Conservation (phyloP, 2,113 vertebrate species). For the Steatornis caripensis region DNA sequence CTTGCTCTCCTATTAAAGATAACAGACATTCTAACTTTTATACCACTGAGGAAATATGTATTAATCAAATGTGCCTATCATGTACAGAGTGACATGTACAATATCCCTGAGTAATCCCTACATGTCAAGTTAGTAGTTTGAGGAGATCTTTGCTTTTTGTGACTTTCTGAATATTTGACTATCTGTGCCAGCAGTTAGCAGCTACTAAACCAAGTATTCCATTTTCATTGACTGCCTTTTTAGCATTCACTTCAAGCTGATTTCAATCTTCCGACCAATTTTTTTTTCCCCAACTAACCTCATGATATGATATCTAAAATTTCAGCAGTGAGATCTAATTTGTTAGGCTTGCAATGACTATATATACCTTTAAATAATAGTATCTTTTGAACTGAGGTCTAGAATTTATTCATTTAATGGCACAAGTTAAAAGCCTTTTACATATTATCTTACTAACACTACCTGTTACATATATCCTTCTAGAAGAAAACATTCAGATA, state of each 20-base stretch:
- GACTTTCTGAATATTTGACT: not conserved
- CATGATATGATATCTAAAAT: not conserved
- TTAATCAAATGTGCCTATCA: slow-evolving; percentile 34
- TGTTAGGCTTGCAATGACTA: not conserved
- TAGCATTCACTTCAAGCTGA: not conserved
- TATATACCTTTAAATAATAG: not conserved
- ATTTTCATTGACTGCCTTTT: not conserved
- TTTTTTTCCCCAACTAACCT: not conserved
- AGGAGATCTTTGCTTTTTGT: not conserved
- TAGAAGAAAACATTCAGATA: not conserved
- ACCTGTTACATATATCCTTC: not conserved
- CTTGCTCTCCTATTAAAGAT: slow-evolving; percentile 39
- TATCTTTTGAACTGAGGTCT: not conserved
- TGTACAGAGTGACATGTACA: not conserved
- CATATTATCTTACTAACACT: not conserved
- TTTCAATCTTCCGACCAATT: not conserved
- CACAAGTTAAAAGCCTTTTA: not conserved
- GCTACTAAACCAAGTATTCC: not conserved
- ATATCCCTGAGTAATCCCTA: not conserved
- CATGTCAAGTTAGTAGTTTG: not conserved
- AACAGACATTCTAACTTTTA: slow-evolving; percentile 30
- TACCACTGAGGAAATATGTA: not conserved
- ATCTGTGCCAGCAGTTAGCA: not conserved
- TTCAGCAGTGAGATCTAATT: not conserved
- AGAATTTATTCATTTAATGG: not conserved